Evolutionary conservation across 1,140 invertebrate species (phyloP).

Genomic region (Drosophila ficusphila): DNA sequence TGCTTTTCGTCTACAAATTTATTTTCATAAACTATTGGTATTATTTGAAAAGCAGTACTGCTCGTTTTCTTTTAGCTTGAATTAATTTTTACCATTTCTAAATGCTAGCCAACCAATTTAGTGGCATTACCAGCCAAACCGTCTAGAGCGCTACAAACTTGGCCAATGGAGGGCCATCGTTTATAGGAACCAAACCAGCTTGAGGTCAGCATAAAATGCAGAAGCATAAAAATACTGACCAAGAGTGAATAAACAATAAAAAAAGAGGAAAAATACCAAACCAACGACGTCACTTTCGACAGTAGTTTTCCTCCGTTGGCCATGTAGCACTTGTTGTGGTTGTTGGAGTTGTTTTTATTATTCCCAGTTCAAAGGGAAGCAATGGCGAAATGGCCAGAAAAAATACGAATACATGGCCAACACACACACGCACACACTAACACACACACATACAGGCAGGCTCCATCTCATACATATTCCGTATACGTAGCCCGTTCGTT

Average conservation of each 20-base stretch:
- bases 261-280: slow-evolving; percentile 37
- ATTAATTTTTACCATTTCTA: neutral
- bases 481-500: slow-evolving; percentile 82
- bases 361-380: slow-evolving; percentile 56
- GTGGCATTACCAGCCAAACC: neutral
- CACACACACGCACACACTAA: slow-evolving; percentile 39
- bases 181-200: slow-evolving; percentile 48
- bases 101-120: slow-evolving; percentile 29
- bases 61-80: neutral
- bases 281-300: slow-evolving; percentile 58
- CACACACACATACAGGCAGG: slow-evolving; percentile 18
- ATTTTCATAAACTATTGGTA: no score
- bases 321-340: slow-evolving; percentile 56
- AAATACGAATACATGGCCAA: slow-evolving; percentile 42
- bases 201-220: slow-evolving; percentile 62
- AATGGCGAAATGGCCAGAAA: slow-evolving; percentile 23
- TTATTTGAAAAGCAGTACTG: no score
- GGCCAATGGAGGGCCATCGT: slow-evolving; percentile 47
- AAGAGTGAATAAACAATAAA: slow-evolving; percentile 59
- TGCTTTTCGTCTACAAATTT: no score
- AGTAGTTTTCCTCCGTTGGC: slow-evolving; percentile 64
- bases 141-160: slow-evolving; percentile 1
- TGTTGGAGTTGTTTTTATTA: slow-evolving; percentile 71
- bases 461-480: slow-evolving; percentile 78
- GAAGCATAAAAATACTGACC: slow-evolving; percentile 64